phyloP scores from a whole-genome alignment of 2,888 invertebrate genomes.

The Atherix ibis region DNA sequence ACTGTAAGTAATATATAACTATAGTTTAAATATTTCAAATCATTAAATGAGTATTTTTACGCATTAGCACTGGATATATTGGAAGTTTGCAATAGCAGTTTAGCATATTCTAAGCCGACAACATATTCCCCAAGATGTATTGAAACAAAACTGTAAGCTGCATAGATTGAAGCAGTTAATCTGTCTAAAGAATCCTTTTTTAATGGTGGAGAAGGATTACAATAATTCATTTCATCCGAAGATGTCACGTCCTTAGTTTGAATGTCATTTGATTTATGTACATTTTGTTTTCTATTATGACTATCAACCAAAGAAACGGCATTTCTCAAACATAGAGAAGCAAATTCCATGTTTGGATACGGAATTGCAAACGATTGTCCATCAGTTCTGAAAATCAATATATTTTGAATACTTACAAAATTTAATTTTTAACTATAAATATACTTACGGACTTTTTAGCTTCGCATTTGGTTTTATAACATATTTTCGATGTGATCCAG shows the following conservation, averaged over 20 bases:
- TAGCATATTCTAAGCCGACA: constrained; percentile 61
- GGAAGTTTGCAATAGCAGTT: constrained; percentile 54
- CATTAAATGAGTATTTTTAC: constrained; percentile 28
- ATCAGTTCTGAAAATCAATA: constrained; percentile 31
- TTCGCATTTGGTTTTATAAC: constrained; percentile 16
- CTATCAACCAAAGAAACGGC: constrained; percentile 48
- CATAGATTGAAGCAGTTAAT: constrained; percentile 49
- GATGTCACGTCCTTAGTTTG: constrained; percentile 14
- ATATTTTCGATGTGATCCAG: constrained; percentile 16
- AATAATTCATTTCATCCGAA: constrained; percentile 35
- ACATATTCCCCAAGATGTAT: constrained; percentile 72
- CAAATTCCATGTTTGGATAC: constrained; percentile 78
- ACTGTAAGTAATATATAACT: constrained; percentile 27
- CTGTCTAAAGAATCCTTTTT: constrained; percentile 43
- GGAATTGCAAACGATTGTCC: constrained; percentile 74
- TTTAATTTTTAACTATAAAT: too few relatives aligned
- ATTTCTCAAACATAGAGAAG: constrained; percentile 72
- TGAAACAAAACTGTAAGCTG: constrained; percentile 69
- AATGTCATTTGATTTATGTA: constrained; percentile 10
- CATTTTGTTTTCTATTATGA: constrained; percentile 14
- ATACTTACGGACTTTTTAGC: constrained; percentile 18
- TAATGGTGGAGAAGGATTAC: constrained; percentile 45
- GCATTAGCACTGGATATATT: constrained; percentile 54
- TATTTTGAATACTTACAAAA: constrained; percentile 2
- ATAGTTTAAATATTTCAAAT: too few relatives aligned